phyloP scores from a whole-genome alignment of 2,113 vertebrate species.

The Apodemus speciosus region DNA sequence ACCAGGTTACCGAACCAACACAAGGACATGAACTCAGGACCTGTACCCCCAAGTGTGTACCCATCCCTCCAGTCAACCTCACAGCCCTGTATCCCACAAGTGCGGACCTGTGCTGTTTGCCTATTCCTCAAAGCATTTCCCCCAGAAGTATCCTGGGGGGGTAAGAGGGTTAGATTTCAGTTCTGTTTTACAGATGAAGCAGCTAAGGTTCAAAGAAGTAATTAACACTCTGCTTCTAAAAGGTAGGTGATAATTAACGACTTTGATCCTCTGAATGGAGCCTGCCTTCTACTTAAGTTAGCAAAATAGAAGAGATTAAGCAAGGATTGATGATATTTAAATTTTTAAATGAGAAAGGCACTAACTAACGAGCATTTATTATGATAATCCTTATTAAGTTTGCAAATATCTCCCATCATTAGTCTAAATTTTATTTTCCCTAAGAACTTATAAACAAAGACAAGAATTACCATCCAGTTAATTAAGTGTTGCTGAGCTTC shows the following conservation, averaged over 20 bases:
- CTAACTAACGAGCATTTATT: constrained; percentile 45
- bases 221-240: constrained; percentile 67
- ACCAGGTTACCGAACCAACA: neutral
- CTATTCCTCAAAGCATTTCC: neutral
- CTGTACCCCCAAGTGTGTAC: neutral
- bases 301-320: constrained; percentile 44
- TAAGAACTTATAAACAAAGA: constrained; percentile 55
- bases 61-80: neutral
- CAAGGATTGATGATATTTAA: constrained; percentile 16
- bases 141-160: constrained; percentile 12
- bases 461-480: constrained; percentile 39
- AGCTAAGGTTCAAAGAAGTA: constrained; percentile 59
- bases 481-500: neutral
- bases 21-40: neutral
- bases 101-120: neutral
- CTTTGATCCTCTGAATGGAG: constrained; percentile 16
- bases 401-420: constrained; percentile 51
- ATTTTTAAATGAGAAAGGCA: constrained; percentile 49
- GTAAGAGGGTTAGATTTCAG: constrained; percentile 28
- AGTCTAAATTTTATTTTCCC: constrained; percentile 51
- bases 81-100: neutral
- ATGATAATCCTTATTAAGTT: constrained; percentile 32
- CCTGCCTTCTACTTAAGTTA: constrained; percentile 8
- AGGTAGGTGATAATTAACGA: constrained; percentile 63
- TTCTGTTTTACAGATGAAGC: constrained; percentile 50